A percentile compares a stretch with the other conserved stretches of the same genome.
Evolutionary conservation across 2,797 vertebrate species (phyloP).

Genomic region (Melanotaenia boesemani): DNA sequence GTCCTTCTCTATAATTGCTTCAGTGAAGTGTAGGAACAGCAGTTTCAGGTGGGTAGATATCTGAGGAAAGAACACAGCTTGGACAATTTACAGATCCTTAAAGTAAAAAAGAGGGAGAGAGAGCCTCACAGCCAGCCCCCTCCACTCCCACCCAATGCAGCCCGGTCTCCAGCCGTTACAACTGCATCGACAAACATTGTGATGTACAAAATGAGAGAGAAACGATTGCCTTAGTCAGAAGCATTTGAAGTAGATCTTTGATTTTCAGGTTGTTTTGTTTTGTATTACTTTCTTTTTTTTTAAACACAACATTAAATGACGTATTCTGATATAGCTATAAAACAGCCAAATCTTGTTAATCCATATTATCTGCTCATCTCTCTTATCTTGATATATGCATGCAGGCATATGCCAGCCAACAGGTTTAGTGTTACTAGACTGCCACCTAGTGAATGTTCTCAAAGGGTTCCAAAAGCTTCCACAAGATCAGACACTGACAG

Average conservation of each 20-base stretch:
- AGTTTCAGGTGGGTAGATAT: slow-evolving; percentile 75
- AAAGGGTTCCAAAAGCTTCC: slow-evolving; percentile 33
- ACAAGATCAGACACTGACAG: slow-evolving; percentile 46
- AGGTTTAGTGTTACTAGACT: slow-evolving; percentile 82
- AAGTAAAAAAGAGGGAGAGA: slow-evolving; percentile 51
- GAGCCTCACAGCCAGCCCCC: not conserved
- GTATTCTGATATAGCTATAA: slow-evolving; percentile 60
- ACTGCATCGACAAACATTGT: slow-evolving; percentile 32
- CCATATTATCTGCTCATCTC: slow-evolving; percentile 68
- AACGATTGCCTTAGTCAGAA: slow-evolving; percentile 19
- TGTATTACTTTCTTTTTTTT: slow-evolving; percentile 1
- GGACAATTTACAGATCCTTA: slow-evolving; percentile 74
- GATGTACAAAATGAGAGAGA: slow-evolving; percentile 28
- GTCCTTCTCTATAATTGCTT: slow-evolving; percentile 78
- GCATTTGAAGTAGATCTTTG: not conserved
- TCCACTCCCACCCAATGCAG: slow-evolving; percentile 20
- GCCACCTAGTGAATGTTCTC: slow-evolving; percentile 85
- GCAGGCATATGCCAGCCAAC: slow-evolving; percentile 40
- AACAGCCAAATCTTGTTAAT: slow-evolving; percentile 64
- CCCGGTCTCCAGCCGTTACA: slow-evolving; percentile 33
- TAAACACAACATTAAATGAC: slow-evolving; percentile 44
- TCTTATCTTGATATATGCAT: slow-evolving; percentile 60
- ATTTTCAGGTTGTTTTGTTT: slow-evolving; percentile 1
- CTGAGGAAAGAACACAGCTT: slow-evolving; percentile 69
- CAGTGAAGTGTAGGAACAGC: slow-evolving; percentile 75